These are phyloP conservation scores for Rosalia funebris DNA, from an alignment of 2,888 invertebrate genomes.

Conservation along the genomic window DNA sequence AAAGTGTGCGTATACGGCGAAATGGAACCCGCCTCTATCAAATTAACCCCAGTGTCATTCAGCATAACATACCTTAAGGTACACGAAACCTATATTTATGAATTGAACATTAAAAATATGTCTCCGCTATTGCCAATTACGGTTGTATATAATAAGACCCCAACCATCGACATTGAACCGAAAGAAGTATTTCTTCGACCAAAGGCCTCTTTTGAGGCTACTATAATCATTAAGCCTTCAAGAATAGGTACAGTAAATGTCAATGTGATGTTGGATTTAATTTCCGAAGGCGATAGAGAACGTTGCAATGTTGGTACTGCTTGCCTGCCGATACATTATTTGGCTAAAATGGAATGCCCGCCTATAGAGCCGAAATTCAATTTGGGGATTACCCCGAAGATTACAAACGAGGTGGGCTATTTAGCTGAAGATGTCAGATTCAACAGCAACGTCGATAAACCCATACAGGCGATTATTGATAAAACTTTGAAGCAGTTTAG, in stretches of 20 bases:
- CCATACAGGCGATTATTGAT: slow-evolving; percentile 48
- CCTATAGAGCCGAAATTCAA: slow-evolving; percentile 49
- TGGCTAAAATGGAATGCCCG: neutral
- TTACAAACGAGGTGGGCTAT: slow-evolving; percentile 58
- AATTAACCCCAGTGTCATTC: slow-evolving; percentile 65
- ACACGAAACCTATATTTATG: slow-evolving; percentile 52
- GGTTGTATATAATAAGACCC: slow-evolving; percentile 48
- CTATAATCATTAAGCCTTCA: slow-evolving; percentile 45
- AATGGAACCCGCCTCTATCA: slow-evolving; percentile 65
- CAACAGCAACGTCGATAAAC: slow-evolving; percentile 48
- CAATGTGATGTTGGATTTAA: slow-evolving; percentile 50
- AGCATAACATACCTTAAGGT: slow-evolving; percentile 65
- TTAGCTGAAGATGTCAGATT: slow-evolving; percentile 54
- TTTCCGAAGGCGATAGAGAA: slow-evolving; percentile 38
- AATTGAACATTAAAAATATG: slow-evolving; percentile 46
- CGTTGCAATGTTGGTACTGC: slow-evolving; percentile 34
- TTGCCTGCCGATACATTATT: slow-evolving; percentile 13
- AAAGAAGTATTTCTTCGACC: slow-evolving; percentile 41
- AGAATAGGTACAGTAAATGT: slow-evolving; percentile 44
- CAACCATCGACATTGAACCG: slow-evolving; percentile 52
- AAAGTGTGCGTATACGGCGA: slow-evolving; percentile 69
- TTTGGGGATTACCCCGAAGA: slow-evolving; percentile 56
- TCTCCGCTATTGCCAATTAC: slow-evolving; percentile 49
- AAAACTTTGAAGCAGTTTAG: slow-evolving; percentile 35
- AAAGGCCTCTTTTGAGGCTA: slow-evolving; percentile 36